Evolutionary conservation across 2,888 invertebrate species (phyloP).

Genomic region (Caradrina clavipalpis): DNA sequence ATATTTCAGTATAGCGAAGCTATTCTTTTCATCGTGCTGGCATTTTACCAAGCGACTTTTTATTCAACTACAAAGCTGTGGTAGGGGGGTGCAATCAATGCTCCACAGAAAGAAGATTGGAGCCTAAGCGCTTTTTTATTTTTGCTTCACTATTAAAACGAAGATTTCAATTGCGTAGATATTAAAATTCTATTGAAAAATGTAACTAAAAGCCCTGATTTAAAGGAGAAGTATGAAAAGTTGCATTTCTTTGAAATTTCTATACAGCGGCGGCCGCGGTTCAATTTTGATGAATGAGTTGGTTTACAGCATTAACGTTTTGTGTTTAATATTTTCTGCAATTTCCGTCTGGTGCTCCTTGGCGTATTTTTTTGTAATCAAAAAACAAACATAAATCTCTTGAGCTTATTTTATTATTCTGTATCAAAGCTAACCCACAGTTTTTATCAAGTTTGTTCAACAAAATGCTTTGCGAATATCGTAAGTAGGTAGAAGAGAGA

Average conservation of each 20-base stretch:
- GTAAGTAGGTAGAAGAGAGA: constrained; percentile 49
- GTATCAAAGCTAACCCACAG: constrained; percentile 27
- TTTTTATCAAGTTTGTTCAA: constrained; percentile 51
- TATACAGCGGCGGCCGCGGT: constrained; percentile 11
- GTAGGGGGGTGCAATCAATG: constrained; percentile 85
- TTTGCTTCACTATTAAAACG: constrained; percentile 78
- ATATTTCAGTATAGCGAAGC: constrained; percentile 80
- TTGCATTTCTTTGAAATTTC: constrained; percentile 36
- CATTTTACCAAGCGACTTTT: constrained; percentile 88
- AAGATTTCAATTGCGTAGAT: constrained; percentile 76
- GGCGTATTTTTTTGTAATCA: constrained; percentile 24
- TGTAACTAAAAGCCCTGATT: constrained; percentile 49
- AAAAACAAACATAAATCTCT: constrained; percentile 43
- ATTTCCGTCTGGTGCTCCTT: constrained; percentile 26
- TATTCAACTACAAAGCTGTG: constrained; percentile 84
- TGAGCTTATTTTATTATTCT: constrained; percentile 50
- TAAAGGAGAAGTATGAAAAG: constrained; percentile 40
- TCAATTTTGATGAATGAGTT: constrained; percentile 50
- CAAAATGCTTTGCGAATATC: constrained; percentile 64
- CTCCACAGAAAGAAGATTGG: constrained; percentile 79
- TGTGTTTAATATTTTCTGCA: constrained; percentile 44
- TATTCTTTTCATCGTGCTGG: constrained; percentile 86
- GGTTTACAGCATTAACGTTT: constrained; percentile 41
- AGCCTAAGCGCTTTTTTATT: constrained; percentile 78
- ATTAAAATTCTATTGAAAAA: constrained; percentile 73